Base-by-base conservation (phyloP, 1,140 invertebrate species). In the Dermatophagoides farinae region DNA sequence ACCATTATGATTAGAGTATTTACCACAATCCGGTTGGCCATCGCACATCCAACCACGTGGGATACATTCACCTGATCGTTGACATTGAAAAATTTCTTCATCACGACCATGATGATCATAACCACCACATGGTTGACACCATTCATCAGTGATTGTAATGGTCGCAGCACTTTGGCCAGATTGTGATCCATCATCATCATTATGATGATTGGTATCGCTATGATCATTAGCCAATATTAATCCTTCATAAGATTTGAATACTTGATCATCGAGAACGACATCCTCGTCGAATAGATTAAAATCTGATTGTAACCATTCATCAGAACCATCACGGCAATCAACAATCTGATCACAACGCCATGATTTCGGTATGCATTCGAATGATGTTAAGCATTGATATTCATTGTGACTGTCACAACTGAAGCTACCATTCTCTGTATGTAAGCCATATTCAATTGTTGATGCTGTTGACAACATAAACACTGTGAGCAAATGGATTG, bases 1-100 rank as follows among this genome's bases (percentile, higher is more conserved):
- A 14, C 5, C 39, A 25, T 55, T 47, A 20, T 47, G 6, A 66
- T 77, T 75, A 57, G 76, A 73, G 62, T 76, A 74, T 57, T 77
- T 75, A 46, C 80, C 80, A 74, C 85, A 88, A 72, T 88, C 85
- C 57, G 77, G 71, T 64, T 80, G 79, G 38, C 80, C 81, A 72
- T 88, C 85, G 73, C 86, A 88, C 49, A 81, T 76, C 79, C 83
- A 87, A 23, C 77, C 80, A 44, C 75, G 74, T 60, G 83, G 81
- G 62, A 89, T 78, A 74, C 86, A 89, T 0, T 65, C 52, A 71
- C 12, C 61, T 57, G 65, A 74, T 72, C 65, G 77, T 76, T 61
- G 77, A 70, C 88, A 90, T 66, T 86, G 84, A 75, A 91, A 91
- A 4, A n/a, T 25, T 20, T 55, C 14, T 20, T 14, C 25, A 20